Evolutionary conservation across 2,888 invertebrate species (phyloP).

Genomic region (Drosophila prostipennis): DNA sequence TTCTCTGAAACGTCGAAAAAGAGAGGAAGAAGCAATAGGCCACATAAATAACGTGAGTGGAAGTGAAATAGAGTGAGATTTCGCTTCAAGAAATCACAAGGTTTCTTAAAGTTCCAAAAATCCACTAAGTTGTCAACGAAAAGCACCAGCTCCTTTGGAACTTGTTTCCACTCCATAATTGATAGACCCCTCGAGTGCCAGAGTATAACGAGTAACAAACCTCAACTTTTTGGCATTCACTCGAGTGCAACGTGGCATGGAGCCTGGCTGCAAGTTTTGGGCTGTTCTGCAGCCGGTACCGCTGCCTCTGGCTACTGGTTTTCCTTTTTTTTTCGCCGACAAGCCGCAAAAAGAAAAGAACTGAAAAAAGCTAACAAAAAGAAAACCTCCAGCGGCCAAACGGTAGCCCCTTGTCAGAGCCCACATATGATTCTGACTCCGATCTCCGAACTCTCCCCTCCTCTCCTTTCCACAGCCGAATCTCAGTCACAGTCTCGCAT

Average conservation of each 20-base stretch:
- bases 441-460: not conserved
- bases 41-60: too few species aligned
- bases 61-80: too few species aligned
- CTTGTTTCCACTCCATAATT: constrained; percentile 20
- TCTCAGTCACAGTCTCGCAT: constrained; percentile 52
- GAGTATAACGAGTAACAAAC: constrained; percentile 52
- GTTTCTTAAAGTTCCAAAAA: not conserved
- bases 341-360: constrained; percentile 49
- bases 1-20: too few species aligned
- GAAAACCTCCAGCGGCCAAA: constrained; percentile 57
- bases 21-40: too few species aligned
- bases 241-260: constrained; percentile 73
- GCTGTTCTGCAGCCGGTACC: constrained; percentile 13
- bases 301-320: constrained; percentile 71
- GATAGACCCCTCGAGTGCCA: constrained; percentile 34
- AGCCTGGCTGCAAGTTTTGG: constrained; percentile 46
- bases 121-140: not conserved
- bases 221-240: constrained; percentile 56
- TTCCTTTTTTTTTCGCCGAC: constrained; percentile 41
- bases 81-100: not conserved
- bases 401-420: constrained; percentile 69
- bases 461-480: constrained; percentile 7
- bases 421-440: constrained; percentile 42
- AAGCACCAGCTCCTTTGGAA: not conserved
- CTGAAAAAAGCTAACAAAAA: constrained; percentile 15